Conservation (phyloP, 2,888 invertebrate genomes). For the Philaethria dido region DNA sequence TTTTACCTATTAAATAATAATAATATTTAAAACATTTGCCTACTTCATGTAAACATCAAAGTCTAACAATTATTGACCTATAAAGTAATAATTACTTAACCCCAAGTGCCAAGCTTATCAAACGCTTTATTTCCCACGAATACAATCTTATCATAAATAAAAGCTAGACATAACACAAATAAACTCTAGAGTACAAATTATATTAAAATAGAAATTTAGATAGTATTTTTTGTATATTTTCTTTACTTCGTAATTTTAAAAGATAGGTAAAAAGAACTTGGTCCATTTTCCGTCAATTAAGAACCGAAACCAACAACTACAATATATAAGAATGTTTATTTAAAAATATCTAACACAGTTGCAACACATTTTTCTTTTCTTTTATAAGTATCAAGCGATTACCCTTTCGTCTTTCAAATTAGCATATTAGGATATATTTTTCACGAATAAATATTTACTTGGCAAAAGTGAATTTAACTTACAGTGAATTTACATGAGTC, state of each 20-base stretch:
- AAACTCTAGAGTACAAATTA: too few species aligned
- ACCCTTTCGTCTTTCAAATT: background rate
- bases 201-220: too few species aligned
- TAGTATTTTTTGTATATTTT: too few species aligned
- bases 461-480: background rate
- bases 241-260: too few species aligned
- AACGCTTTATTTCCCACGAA: constrained; percentile 13
- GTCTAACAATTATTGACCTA: constrained; percentile 3
- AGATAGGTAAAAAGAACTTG: too few species aligned
- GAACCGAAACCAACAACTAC: too few species aligned
- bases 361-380: too few species aligned
- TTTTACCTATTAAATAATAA: too few species aligned
- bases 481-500: constrained; percentile 33
- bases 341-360: too few species aligned
- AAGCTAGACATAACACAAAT: constrained; percentile 23
- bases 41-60: constrained; percentile 3
- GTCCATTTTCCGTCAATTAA: too few species aligned
- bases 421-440: background rate
- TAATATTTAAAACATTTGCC: background rate
- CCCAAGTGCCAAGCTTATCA: constrained; percentile 23
- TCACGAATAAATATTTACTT: background rate
- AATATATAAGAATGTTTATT: too few species aligned
- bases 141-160: constrained; percentile 21
- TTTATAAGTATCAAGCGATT: background rate
- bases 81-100: constrained; percentile 11